These are phyloP conservation scores for Phyllostomus hastatus DNA, from an alignment of 2,113 vertebrate genomes.

Conservation along the genomic window DNA sequence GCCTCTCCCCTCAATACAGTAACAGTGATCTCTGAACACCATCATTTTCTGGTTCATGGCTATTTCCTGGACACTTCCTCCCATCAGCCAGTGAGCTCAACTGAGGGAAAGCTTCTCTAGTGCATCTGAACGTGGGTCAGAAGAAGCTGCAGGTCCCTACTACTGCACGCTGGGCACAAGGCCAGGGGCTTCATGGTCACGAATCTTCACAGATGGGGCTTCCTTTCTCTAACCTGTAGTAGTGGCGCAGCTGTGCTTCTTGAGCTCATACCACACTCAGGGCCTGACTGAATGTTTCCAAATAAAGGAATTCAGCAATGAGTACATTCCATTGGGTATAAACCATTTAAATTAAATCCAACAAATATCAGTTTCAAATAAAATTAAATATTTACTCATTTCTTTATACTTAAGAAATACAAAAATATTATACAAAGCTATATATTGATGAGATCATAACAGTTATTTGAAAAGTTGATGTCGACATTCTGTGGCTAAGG, in stretches of 20 bases:
- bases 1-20: neutral
- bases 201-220: neutral
- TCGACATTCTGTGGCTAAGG: neutral
- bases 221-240: neutral
- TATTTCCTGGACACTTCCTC: neutral
- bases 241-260: no score
- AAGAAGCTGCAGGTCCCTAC: neutral
- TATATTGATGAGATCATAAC: neutral
- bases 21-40: neutral
- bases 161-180: neutral
- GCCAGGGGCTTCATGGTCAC: neutral
- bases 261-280: neutral
- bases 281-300: neutral
- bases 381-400: slow-evolving; percentile 11
- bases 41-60: neutral
- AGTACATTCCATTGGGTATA: neutral
- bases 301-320: neutral
- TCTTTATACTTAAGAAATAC: neutral
- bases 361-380: slow-evolving; percentile 1
- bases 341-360: neutral
- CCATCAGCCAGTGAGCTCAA: neutral
- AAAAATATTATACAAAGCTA: neutral
- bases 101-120: neutral
- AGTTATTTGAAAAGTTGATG: neutral
- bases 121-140: neutral